phyloP scores from a whole-genome alignment of 2,113 vertebrate genomes.

The Coreoperca whiteheadi region DNA sequence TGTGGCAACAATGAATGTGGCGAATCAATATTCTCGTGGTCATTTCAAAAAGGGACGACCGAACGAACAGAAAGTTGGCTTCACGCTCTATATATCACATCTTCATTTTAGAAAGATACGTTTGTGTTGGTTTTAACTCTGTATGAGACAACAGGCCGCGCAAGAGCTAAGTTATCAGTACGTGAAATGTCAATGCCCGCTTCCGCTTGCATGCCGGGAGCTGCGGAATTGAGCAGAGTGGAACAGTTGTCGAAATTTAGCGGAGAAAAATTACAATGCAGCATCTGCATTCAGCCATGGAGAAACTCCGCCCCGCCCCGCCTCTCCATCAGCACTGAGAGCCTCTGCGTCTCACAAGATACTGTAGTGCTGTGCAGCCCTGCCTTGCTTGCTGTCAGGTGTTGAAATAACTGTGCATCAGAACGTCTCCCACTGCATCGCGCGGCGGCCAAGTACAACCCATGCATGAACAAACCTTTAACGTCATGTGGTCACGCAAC shows the following conservation, averaged over 20 bases:
- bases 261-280: neutral
- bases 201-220: neutral
- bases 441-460: neutral
- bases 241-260: neutral
- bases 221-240: neutral
- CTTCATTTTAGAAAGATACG: neutral
- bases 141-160: neutral
- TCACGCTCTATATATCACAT: conserved; percentile 59
- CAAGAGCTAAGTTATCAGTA: neutral
- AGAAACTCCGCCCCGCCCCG: neutral
- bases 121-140: neutral
- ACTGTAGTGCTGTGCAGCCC: neutral
- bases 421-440: neutral
- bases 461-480: neutral
- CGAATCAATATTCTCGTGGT: conserved; percentile 69
- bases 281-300: conserved; percentile 25
- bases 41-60: conserved; percentile 21
- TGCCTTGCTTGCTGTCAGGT: neutral
- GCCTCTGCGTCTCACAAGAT: neutral
- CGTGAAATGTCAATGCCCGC: neutral
- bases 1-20: conserved; percentile 43
- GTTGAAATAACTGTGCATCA: neutral
- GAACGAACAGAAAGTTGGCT: conserved; percentile 25
- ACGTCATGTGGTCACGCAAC: neutral
- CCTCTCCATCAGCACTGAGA: conserved; percentile 19